Conservation (phyloP, 1,140 invertebrate species). For the Drosophila burlai region DNA sequence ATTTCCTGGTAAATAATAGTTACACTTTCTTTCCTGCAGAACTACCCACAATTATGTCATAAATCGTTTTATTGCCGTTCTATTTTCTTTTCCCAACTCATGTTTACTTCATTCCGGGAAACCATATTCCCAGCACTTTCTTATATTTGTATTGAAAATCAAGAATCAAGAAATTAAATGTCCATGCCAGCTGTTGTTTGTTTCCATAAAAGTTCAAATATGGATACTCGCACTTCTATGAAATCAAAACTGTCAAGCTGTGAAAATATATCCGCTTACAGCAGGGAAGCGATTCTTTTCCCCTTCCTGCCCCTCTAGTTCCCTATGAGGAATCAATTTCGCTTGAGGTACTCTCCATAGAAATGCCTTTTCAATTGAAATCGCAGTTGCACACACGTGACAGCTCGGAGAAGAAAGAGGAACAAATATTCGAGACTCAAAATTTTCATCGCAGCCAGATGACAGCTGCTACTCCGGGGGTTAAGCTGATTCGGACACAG, state of each 20-base stretch:
- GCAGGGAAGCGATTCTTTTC: not conserved
- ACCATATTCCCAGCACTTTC: not conserved
- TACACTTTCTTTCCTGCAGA: too few species aligned
- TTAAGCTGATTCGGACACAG: slow-evolving; percentile 61
- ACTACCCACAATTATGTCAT: not conserved
- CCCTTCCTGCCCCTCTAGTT: not conserved
- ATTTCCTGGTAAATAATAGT: too few species aligned
- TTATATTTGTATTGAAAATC: not conserved
- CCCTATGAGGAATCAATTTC: slow-evolving; percentile 40
- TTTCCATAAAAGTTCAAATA: slow-evolving; percentile 16
- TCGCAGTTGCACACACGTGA: slow-evolving; percentile 26
- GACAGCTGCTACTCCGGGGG: slow-evolving; percentile 14
- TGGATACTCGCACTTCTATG: slow-evolving; percentile 15
- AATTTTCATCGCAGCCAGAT: slow-evolving; percentile 32
- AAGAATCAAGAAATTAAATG: slow-evolving; percentile 22
- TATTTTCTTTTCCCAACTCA: not conserved
- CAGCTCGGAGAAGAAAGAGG: slow-evolving; percentile 6
- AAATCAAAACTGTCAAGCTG: slow-evolving; percentile 61
- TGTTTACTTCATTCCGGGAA: not conserved
- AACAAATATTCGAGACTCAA: slow-evolving; percentile 44
- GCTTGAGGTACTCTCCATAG: slow-evolving; percentile 40
- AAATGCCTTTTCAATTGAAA: slow-evolving; percentile 50
- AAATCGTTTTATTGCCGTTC: not conserved
- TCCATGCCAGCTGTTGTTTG: slow-evolving; percentile 41
- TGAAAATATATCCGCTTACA: slow-evolving; percentile 38